Conservation (phyloP, 2,113 vertebrate genomes). For the Hassar affinis region DNA sequence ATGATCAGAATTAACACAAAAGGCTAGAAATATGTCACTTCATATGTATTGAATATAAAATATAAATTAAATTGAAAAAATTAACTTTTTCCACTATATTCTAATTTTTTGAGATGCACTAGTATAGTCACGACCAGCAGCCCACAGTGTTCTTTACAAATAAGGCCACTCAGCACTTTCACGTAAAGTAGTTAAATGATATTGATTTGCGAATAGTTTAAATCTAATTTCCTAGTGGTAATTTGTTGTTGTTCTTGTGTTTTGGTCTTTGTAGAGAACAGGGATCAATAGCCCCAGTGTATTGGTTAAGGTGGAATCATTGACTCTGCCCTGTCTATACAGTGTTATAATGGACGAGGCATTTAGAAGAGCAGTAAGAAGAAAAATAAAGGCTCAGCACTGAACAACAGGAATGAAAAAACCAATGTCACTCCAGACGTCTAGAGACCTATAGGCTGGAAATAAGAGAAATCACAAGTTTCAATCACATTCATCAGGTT, state of each 20-base stretch:
- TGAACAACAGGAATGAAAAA: neutral
- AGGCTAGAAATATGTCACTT: too few species aligned
- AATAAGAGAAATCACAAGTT: constrained; percentile 25
- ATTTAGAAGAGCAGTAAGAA: neutral
- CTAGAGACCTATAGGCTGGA: neutral
- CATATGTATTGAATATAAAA: too few species aligned
- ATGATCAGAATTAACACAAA: too few species aligned
- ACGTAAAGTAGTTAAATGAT: constrained; percentile 50
- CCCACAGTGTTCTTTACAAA: neutral
- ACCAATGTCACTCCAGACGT: neutral
- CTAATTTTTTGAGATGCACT: too few species aligned
- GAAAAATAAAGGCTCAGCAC: neutral
- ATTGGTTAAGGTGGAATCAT: constrained; percentile 44
- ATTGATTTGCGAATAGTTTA: constrained; percentile 63
- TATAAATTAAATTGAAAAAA: too few species aligned
- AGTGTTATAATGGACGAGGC: neutral
- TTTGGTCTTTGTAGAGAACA: constrained; percentile 28
- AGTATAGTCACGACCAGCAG: neutral
- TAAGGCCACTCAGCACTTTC: constrained; percentile 28
- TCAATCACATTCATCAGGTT: constrained; percentile 41
- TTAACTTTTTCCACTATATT: too few species aligned
- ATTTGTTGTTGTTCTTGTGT: constrained; percentile 36
- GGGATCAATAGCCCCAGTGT: constrained; percentile 58
- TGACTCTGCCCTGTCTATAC: constrained; percentile 42
- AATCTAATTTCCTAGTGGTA: constrained; percentile 55